A percentile compares a stretch with the other conserved stretches of the same genome.
These are phyloP conservation scores for Andrena haemorrhoa DNA, from an alignment of 2,888 invertebrate species.

Conservation along the genomic window DNA sequence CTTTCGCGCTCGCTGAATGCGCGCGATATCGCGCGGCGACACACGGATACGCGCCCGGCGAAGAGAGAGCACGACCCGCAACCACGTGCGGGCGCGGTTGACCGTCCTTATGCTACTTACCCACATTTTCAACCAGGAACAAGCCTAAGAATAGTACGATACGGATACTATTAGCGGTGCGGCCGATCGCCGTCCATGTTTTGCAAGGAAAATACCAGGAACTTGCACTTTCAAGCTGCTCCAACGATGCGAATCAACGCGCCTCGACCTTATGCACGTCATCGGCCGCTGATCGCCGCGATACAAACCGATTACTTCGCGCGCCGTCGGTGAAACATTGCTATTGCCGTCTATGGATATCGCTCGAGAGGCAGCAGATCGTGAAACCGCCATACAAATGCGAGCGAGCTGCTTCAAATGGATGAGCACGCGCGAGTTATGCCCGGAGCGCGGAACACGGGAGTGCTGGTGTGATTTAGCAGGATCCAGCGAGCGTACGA, in stretches of 20 bases:
- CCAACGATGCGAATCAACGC: conserved; percentile 49
- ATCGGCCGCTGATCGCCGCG: conserved; percentile 40
- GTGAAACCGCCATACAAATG: conserved; percentile 17
- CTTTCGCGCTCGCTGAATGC: conserved; percentile 55
- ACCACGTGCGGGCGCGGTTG: conserved; percentile 55
- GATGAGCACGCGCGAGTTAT: not conserved
- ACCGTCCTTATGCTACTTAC: conserved; percentile 73
- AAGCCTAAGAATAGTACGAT: conserved; percentile 47
- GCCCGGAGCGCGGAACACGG: not conserved
- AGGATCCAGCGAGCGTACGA: too few species aligned
- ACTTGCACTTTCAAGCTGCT: conserved; percentile 61
- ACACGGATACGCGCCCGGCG: conserved; percentile 15
- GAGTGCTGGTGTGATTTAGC: not conserved
- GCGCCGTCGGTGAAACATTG: conserved; percentile 21
- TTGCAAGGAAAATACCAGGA: conserved; percentile 44
- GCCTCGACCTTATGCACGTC: conserved; percentile 42
- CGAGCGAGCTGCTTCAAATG: not conserved
- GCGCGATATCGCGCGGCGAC: conserved; percentile 26
- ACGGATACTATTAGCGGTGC: not conserved
- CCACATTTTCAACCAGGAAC: conserved; percentile 74
- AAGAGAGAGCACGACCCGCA: conserved; percentile 29
- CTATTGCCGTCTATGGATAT: conserved; percentile 11
- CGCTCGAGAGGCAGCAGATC: not conserved
- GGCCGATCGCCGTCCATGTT: conserved; percentile 11
- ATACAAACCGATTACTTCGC: conserved; percentile 8